Evolutionary conservation across 23 tunicate species (phyloP), one percentile per base, ranked within the genome.

Genomic region (Pegea sp.): DNA sequence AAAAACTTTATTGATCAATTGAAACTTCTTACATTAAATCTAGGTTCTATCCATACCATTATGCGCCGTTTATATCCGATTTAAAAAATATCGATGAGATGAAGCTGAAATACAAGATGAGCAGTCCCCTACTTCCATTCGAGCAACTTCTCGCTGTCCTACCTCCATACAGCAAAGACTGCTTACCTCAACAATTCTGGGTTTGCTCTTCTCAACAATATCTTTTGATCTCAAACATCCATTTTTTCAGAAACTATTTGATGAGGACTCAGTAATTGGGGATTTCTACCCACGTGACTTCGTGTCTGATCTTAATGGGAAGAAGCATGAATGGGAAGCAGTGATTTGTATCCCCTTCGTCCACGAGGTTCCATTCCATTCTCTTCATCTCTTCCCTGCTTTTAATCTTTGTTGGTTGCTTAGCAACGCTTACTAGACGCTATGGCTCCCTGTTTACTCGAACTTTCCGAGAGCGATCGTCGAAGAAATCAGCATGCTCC

Each of bases 271-370:
- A 3, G 64, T 66, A 13, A 91, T 91, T 31, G 76, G 77, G 5
- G 93, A 91, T 69, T 91, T 81, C 50, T 91, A 78, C 51, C 99
- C 99, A 18, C 51, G 63, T 31, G 64, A 72, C 1, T 91, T 91
- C 42, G 26, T 61, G 16, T 65, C 94, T 18, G 99, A 91, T 58
- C 62, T 91, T 48, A 91, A 91, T 48, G 99, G 99, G 46, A 91
- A 91, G 46, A 73, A 67, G 43, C 99, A 91, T 34, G 99, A 91
- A 38, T 91, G 99, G 99, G 99, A 91, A 43, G 99, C 99, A 0
- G 92, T 91, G 13, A 93, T 91, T 22, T 65, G 72, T 16, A 91
- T 91, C 53, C 87, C 99, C 26, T 91, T 91, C 51, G 78, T 91
- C 44, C 79, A 91, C 34, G 99, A 91, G 70, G 95, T 84, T 3